Evolutionary conservation across 2,888 invertebrate species (phyloP).

Genomic region (Melipona beecheii): DNA sequence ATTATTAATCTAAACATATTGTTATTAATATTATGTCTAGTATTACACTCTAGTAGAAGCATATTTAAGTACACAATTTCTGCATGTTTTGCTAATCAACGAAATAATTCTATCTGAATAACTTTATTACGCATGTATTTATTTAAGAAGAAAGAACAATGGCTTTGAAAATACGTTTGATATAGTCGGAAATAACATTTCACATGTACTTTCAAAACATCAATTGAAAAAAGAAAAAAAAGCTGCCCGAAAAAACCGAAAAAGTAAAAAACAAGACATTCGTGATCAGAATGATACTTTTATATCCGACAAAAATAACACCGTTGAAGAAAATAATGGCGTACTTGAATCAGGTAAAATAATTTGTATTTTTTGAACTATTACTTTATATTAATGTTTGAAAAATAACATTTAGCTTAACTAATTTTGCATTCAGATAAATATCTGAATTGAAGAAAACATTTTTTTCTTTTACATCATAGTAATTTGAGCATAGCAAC

Average conservation of each 20-base stretch:
- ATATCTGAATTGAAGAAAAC: neutral
- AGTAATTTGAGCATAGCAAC: neutral
- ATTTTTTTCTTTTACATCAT: neutral
- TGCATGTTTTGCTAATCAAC: neutral
- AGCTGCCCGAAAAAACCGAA: conserved; percentile 86
- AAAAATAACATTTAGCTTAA: neutral
- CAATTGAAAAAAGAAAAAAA: conserved; percentile 88
- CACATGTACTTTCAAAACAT: conserved; percentile 86
- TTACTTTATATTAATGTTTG: neutral
- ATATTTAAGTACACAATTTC: neutral
- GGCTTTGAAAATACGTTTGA: conserved; percentile 71
- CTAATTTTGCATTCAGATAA: neutral
- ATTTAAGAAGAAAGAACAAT: conserved; percentile 57
- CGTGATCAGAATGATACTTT: conserved; percentile 52
- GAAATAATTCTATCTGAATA: conserved; percentile 4
- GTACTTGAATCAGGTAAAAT: conserved; percentile 70
- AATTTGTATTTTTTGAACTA: neutral
- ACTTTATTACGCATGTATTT: conserved; percentile 7
- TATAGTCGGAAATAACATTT: conserved; percentile 69
- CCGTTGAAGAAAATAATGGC: conserved; percentile 73
- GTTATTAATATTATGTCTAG: neutral
- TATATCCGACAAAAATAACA: conserved; percentile 65
- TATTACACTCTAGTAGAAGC: neutral
- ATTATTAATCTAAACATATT: neutral
- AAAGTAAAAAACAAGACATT: conserved; percentile 76